Base-by-base conservation (phyloP, 2,113 vertebrate genomes). In the Dicrurus megarhynchus region DNA sequence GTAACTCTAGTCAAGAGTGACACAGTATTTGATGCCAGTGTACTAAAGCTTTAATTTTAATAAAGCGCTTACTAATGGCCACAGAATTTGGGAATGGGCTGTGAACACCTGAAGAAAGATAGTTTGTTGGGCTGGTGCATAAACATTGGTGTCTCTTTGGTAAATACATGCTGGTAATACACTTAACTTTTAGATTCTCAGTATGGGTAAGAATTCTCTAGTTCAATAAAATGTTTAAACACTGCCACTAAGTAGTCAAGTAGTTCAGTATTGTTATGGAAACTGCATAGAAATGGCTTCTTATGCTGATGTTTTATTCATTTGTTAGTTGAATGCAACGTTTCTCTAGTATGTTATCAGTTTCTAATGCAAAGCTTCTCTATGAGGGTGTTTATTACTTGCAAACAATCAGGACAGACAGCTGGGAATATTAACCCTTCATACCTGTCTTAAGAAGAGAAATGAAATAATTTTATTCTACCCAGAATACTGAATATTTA, bases 261-360 rank as follows among this genome's bases (percentile, higher is more conserved):
- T 59, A 59, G 35, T 80, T 53, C 50, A 61, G 26, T 71, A 92
- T 86, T 94, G 70, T 87, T 90, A 46, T 57, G 60, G 60, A 90
- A 90, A 95, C 73, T 47, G 67, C 10, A 4, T 86, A 67, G 76
- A 90, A 89, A 67, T 92, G n/a, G 26, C 61, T 87, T 82, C 53
- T 93, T 79, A 33, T 55, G 52, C 37, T 73, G 53, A 78, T 92
- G 46, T 82, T 91, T 91, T 89, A 75, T 92, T 94, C 23, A 84
- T 93, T 77, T 94, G 44, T 84, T 81, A 32, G 64, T 68, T 55
- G 49, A 82, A 55, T 55, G 42, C 30, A 37, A 83, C 42, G 11
- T 81, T 92, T 90, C 69, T 78, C 92, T 60, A 80, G 32, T 49
- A 49, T 56, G 14, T 70, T 89, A 85, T 61, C 63, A 42, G 42